These are phyloP conservation scores for Epinotia nisella DNA, from an alignment of 2,888 invertebrate species.

Conservation along the genomic window DNA sequence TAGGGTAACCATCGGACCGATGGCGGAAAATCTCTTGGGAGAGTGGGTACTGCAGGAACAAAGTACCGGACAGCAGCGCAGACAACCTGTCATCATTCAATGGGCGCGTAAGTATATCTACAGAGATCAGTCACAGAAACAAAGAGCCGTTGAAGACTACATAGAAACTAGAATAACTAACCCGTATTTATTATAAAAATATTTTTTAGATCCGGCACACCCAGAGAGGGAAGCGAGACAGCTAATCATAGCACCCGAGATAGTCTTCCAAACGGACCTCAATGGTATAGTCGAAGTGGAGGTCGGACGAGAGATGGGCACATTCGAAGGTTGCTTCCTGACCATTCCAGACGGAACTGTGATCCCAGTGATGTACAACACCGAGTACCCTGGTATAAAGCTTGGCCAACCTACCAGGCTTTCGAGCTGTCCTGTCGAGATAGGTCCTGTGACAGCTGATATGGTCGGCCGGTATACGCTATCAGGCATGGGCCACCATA, in stretches of 20 bases:
- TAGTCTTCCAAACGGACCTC: neutral
- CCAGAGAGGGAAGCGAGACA: slow-evolving; percentile 34
- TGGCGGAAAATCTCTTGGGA: slow-evolving; percentile 41
- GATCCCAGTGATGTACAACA: slow-evolving; percentile 29
- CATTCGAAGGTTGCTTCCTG: slow-evolving; percentile 32
- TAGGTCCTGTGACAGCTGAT: slow-evolving; percentile 38
- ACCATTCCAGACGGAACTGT: slow-evolving; percentile 34
- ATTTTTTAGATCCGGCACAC: slow-evolving; percentile 24
- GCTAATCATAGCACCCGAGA: slow-evolving; percentile 35
- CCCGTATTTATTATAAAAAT: neutral
- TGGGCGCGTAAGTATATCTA: slow-evolving; percentile 36
- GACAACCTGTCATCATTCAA: slow-evolving; percentile 37
- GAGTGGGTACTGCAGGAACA: slow-evolving; percentile 39
- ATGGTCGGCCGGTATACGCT: slow-evolving; percentile 38
- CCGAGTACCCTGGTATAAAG: slow-evolving; percentile 21
- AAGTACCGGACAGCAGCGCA: slow-evolving; percentile 24
- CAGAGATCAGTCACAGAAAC: neutral
- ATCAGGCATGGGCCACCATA: slow-evolving; percentile 16
- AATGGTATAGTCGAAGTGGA: slow-evolving; percentile 19
- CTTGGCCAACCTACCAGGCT: slow-evolving; percentile 24
- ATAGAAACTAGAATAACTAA: neutral
- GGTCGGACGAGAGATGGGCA: slow-evolving; percentile 35
- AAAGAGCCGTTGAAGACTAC: neutral
- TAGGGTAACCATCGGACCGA: slow-evolving; percentile 45
- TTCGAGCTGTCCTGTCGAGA: slow-evolving; percentile 20